Evolutionary conservation across 2,113 vertebrate genomes (phyloP).

Genomic region (Daphoenositta chrysoptera): DNA sequence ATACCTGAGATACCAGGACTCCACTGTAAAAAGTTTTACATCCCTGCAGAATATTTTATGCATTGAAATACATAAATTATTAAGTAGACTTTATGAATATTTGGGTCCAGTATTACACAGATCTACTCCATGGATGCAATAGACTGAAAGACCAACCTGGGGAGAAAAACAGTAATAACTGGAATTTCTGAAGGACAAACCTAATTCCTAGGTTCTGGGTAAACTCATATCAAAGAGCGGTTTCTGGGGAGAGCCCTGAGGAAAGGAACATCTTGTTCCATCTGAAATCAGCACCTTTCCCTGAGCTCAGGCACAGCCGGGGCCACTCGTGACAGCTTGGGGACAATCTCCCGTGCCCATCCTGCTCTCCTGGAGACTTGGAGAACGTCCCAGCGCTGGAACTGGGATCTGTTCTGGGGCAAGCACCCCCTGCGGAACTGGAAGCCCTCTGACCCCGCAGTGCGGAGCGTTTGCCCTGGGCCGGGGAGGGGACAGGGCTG

Average conservation of each 20-base stretch:
- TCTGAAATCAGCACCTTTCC: not conserved
- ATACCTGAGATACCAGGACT: not conserved
- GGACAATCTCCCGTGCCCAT: not conserved
- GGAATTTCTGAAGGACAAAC: not conserved
- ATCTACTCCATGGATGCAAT: rapidly evolving
- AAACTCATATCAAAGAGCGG: rapidly evolving
- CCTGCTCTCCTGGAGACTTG: not conserved
- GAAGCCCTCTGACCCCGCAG: rapidly evolving
- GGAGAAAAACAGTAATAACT: not conserved
- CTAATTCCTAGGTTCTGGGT: not conserved
- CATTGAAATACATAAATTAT: not conserved
- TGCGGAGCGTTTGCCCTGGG: rapidly evolving
- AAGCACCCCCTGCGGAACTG: rapidly evolving
- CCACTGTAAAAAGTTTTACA: not conserved
- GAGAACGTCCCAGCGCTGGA: rapidly evolving
- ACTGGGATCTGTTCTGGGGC: rapidly evolving
- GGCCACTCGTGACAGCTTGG: rapidly evolving
- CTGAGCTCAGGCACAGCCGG: not conserved
- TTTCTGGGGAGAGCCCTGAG: not conserved
- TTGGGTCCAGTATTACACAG: no score
- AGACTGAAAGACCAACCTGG: not conserved
- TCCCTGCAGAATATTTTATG: not conserved
- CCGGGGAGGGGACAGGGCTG: not conserved
- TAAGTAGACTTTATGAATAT: not conserved
- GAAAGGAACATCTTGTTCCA: not conserved